phyloP scores from a whole-genome alignment of 2,797 vertebrate species.

The Columba guinea region DNA sequence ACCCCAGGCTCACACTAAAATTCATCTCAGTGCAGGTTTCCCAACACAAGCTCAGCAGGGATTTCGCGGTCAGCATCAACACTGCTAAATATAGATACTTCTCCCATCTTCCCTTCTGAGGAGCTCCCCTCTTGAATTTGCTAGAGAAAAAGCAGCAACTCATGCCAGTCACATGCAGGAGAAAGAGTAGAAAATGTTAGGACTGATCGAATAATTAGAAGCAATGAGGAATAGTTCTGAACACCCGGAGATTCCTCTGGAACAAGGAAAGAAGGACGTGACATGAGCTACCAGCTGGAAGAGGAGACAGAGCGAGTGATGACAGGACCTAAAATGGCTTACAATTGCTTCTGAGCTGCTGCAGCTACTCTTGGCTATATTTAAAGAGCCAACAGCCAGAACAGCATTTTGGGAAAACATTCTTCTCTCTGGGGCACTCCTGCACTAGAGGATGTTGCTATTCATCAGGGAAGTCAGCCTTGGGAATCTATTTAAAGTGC shows the following conservation, averaged over 20 bases:
- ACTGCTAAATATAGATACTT: not conserved
- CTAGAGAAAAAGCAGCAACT: not conserved
- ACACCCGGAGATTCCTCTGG: not conserved
- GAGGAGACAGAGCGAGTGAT: conserved; percentile 13
- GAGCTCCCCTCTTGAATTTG: not conserved
- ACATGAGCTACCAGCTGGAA: conserved; percentile 44
- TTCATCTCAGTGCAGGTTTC: not conserved
- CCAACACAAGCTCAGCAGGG: not conserved
- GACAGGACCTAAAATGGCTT: conserved; percentile 54
- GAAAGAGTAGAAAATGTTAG: not conserved
- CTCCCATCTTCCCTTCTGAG: not conserved
- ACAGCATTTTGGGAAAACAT: not conserved
- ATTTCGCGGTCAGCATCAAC: not conserved
- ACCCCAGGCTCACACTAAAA: not conserved
- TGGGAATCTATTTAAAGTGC: not conserved
- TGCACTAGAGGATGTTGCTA: not conserved
- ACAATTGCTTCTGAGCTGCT: conserved; percentile 36
- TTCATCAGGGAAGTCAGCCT: not conserved
- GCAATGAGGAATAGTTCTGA: not conserved
- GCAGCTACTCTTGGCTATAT: conserved; percentile 30
- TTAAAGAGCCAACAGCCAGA: conserved; percentile 10
- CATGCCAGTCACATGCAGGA: not conserved
- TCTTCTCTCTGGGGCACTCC: not conserved
- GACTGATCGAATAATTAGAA: not conserved
- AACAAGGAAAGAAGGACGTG: not conserved